Evolutionary conservation across 2,888 invertebrate species (phyloP).

Genomic region (Homarus gammarus): DNA sequence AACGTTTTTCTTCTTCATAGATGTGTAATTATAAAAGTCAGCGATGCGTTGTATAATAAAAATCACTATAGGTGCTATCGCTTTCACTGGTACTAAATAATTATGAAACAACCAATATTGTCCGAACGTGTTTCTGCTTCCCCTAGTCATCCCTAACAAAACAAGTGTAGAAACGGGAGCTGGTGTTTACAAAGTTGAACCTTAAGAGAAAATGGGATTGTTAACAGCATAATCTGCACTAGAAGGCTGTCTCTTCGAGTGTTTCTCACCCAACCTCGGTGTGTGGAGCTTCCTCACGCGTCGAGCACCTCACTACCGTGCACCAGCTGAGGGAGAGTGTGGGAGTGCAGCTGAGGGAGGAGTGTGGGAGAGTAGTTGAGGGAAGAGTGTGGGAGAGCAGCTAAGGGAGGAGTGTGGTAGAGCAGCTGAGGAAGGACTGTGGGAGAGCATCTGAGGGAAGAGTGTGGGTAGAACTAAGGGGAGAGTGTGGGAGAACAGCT

Average conservation of each 20-base stretch:
- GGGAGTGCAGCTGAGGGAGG: too few species aligned
- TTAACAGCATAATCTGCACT: constrained; percentile 24
- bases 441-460: too few species aligned
- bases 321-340: too few species aligned
- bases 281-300: background rate
- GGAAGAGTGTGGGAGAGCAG: too few species aligned
- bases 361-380: too few species aligned
- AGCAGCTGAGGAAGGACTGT: too few species aligned
- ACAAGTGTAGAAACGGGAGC: constrained; percentile 55
- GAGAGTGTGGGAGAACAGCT: too few species aligned
- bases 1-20: background rate
- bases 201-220: constrained; percentile 31
- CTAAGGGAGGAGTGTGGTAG: too few species aligned
- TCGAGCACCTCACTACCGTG: too few species aligned
- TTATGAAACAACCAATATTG: constrained; percentile 14
- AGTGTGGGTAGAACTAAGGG: too few species aligned
- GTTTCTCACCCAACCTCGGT: constrained; percentile 39
- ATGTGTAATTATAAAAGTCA: background rate
- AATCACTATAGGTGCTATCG: constrained; percentile 17
- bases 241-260: constrained; percentile 69
- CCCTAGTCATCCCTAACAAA: constrained; percentile 56
- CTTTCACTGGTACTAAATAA: constrained; percentile 36
- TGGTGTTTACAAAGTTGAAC: constrained; percentile 14
- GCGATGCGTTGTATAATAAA: constrained; percentile 10
- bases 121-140: constrained; percentile 33